Conservation (phyloP, 1,140 invertebrate genomes). For the Cydia splendana region DNA sequence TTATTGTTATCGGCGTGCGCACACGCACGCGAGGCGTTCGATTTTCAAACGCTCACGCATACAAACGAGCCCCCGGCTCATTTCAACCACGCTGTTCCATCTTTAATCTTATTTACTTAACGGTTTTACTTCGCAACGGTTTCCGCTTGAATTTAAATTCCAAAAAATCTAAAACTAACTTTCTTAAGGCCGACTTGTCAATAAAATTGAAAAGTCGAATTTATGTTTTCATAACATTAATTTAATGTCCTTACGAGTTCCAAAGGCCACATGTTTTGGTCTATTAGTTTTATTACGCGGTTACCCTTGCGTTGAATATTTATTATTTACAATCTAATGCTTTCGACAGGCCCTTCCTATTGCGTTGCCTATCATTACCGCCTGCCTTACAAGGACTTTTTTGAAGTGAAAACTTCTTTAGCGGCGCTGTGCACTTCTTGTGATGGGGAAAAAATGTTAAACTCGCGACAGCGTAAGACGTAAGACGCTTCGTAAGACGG, state of each 20-base stretch:
- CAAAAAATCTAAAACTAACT: slow-evolving; percentile 55
- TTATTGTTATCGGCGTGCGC: slow-evolving; percentile 79
- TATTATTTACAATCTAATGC: slow-evolving; percentile 47
- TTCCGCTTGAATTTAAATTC: slow-evolving; percentile 66
- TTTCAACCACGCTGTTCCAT: slow-evolving; percentile 59
- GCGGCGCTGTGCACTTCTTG: no score
- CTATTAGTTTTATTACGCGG: slow-evolving; percentile 72
- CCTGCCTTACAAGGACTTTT: slow-evolving; percentile 16
- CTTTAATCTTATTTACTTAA: slow-evolving; percentile 42
- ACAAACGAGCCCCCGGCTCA: slow-evolving; percentile 51
- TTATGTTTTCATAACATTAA: slow-evolving; percentile 67
- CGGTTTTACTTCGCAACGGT: slow-evolving; percentile 55
- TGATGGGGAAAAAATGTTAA: no score
- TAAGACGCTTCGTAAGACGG: no score
- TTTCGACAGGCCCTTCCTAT: slow-evolving; percentile 48
- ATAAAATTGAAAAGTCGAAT: slow-evolving; percentile 71
- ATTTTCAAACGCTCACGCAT: slow-evolving; percentile 56
- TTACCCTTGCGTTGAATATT: slow-evolving; percentile 69
- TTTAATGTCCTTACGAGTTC: slow-evolving; percentile 59
- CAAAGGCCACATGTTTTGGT: slow-evolving; percentile 66
- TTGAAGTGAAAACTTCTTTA: no score
- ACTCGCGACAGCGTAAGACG: no score
- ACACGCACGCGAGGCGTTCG: slow-evolving; percentile 55
- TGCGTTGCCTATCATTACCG: slow-evolving; percentile 32
- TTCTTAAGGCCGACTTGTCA: slow-evolving; percentile 70